phyloP scores from a whole-genome alignment of 1,140 invertebrate genomes.

The Aphelenchoides fujianensis region DNA sequence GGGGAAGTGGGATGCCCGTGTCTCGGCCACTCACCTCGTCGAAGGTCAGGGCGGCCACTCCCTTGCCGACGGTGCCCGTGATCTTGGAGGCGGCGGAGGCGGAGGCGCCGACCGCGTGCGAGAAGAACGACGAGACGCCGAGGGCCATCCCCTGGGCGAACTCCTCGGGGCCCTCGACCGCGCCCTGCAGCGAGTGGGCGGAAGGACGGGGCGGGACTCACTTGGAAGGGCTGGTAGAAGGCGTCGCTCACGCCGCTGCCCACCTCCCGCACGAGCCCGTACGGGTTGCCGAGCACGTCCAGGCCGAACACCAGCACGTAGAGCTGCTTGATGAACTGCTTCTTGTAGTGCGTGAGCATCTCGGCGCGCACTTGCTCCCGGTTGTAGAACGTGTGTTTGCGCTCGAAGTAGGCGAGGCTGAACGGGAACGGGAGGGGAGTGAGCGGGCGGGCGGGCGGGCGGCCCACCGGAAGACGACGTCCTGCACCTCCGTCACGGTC shows the following conservation, averaged over 20 bases:
- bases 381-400: conserved; percentile 82
- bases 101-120: conserved; percentile 89
- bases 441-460: neutral
- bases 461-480: conserved; percentile 83
- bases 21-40: conserved; percentile 76
- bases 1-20: neutral
- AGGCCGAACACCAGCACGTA: conserved; percentile 94
- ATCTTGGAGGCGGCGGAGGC: conserved; percentile 93
- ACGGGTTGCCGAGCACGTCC: conserved; percentile 97
- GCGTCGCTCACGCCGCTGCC: conserved; percentile 91
- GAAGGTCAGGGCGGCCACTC: conserved; percentile 86
- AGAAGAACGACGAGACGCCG: conserved; percentile 70
- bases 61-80: conserved; percentile 78
- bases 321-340: conserved; percentile 85
- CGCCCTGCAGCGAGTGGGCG: conserved; percentile 67
- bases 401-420: conserved; percentile 89
- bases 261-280: conserved; percentile 86
- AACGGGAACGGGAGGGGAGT: conserved; percentile 48
- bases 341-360: conserved; percentile 81
- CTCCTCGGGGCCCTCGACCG: conserved; percentile 94
- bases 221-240: conserved; percentile 92
- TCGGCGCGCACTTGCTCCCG: conserved; percentile 78
- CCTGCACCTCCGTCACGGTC: conserved; percentile 79
- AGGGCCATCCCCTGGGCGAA: conserved; percentile 90
- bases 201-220: neutral